A percentile compares a stretch with the other conserved stretches of the same genome.
These are phyloP conservation scores for Campopleginae sp. DNA, from an alignment of 2,888 invertebrate species.

Conservation along the genomic window DNA sequence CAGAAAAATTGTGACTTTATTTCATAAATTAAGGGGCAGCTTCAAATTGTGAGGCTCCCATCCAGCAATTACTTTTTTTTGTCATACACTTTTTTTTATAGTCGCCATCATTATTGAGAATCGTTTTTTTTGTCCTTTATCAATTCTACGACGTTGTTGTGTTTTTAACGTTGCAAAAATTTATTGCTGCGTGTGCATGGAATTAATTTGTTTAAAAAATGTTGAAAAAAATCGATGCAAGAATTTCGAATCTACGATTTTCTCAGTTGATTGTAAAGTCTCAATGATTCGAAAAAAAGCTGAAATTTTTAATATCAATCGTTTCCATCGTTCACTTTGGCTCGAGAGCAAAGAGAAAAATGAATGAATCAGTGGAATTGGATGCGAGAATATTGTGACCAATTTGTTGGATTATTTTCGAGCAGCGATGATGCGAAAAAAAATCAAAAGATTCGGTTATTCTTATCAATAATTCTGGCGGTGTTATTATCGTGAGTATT, in stretches of 20 bases:
- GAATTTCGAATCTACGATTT: constrained; percentile 31
- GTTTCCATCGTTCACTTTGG: constrained; percentile 18
- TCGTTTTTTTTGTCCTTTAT: not conserved
- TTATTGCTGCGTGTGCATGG: not conserved
- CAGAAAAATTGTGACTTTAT: not conserved
- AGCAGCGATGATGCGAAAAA: not conserved
- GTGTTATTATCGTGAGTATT: constrained; percentile 10
- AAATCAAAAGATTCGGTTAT: not conserved
- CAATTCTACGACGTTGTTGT: not conserved
- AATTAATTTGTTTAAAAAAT: not conserved
- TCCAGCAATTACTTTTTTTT: not conserved
- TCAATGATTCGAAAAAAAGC: not conserved
- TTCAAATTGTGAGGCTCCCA: not conserved
- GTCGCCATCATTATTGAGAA: not conserved
- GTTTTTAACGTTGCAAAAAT: not conserved
- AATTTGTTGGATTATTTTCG: constrained; percentile 31
- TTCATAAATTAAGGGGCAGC: not conserved
- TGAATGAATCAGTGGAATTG: no score
- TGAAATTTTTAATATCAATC: constrained; percentile 5
- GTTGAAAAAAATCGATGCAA: constrained; percentile 11
- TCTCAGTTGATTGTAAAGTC: constrained; percentile 30
- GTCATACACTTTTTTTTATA: not conserved
- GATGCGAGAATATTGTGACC: not conserved
- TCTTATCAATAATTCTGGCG: not conserved
- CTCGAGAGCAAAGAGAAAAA: no score